Evolutionary conservation across 1,140 invertebrate species (phyloP).

Genomic region (Drosophila suzukii): DNA sequence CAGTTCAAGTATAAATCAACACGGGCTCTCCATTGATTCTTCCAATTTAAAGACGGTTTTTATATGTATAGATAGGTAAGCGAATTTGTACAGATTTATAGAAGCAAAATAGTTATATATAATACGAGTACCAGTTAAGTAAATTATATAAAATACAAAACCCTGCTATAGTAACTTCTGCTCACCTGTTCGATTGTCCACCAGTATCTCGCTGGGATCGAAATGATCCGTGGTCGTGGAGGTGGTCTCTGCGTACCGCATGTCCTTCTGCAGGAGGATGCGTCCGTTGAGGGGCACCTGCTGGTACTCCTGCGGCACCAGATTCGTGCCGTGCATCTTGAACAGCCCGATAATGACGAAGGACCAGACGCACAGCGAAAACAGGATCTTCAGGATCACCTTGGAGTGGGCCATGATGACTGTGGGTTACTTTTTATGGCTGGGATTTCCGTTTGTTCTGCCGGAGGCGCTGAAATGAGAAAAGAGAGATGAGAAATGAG

Average conservation of each 20-base stretch:
- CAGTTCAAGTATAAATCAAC: too few relatives aligned
- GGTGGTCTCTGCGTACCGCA: slow-evolving; percentile 74
- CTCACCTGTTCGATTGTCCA: slow-evolving; percentile 84
- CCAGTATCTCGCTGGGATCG: slow-evolving; percentile 81
- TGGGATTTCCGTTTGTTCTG: background rate
- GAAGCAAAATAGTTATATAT: too few relatives aligned
- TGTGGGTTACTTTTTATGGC: background rate
- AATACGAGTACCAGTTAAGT: too few relatives aligned
- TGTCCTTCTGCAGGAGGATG: slow-evolving; percentile 81
- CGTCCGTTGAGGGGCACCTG: slow-evolving; percentile 77
- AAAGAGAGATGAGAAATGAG: background rate
- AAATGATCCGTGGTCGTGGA: slow-evolving; percentile 83
- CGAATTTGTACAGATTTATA: too few relatives aligned
- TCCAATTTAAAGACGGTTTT: too few relatives aligned
- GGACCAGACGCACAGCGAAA: slow-evolving; percentile 83
- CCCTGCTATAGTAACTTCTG: background rate
- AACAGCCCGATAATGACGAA: slow-evolving; percentile 83
- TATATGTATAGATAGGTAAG: too few relatives aligned
- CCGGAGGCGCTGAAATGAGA: slow-evolving; percentile 12
- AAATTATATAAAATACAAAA: too few relatives aligned
- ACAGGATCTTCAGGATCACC: slow-evolving; percentile 82
- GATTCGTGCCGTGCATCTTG: slow-evolving; percentile 81
- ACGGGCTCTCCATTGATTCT: too few relatives aligned
- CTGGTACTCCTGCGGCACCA: slow-evolving; percentile 76
- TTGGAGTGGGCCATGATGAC: slow-evolving; percentile 79